Percentiles rank a stretch among this genome's conserved stretches.
Conservation (phyloP, 1,140 invertebrate genomes). For the Temnothorax curvispinosus region DNA sequence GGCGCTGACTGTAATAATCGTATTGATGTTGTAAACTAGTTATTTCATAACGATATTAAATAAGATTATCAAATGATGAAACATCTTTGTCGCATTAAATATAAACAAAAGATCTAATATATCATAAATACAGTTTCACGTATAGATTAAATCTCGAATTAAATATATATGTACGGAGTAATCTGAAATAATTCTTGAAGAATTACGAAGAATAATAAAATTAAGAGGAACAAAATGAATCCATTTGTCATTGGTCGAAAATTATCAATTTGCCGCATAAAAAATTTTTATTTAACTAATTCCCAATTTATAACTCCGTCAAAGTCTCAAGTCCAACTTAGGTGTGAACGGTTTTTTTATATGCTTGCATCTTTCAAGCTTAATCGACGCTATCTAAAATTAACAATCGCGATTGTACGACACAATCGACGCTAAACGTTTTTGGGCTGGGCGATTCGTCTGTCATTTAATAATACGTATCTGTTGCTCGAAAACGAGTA, state of each 20-base stretch:
- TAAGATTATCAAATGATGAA: conserved; percentile 4
- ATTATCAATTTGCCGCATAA: background rate
- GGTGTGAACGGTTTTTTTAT: background rate
- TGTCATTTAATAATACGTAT: background rate
- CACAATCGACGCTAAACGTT: background rate
- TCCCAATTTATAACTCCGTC: background rate
- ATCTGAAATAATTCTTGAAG: background rate
- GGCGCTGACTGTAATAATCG: background rate
- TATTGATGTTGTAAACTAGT: conserved; percentile 17
- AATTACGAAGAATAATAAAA: conserved; percentile 7
- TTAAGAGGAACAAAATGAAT: background rate
- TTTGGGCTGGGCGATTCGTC: background rate
- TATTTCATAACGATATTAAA: conserved; percentile 5
- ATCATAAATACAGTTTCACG: background rate
- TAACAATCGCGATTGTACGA: background rate
- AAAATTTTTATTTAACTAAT: conserved; percentile 11
- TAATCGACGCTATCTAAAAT: background rate
- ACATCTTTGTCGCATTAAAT: conserved; percentile 3
- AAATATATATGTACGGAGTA: background rate
- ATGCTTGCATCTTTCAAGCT: background rate
- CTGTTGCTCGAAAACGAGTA: background rate
- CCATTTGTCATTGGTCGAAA: background rate
- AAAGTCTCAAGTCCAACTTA: background rate
- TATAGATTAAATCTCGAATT: background rate
- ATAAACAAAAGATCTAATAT: background rate